Evolutionary conservation across 2,113 vertebrate species (phyloP).

Genomic region (Gymnorhina tibicen): DNA sequence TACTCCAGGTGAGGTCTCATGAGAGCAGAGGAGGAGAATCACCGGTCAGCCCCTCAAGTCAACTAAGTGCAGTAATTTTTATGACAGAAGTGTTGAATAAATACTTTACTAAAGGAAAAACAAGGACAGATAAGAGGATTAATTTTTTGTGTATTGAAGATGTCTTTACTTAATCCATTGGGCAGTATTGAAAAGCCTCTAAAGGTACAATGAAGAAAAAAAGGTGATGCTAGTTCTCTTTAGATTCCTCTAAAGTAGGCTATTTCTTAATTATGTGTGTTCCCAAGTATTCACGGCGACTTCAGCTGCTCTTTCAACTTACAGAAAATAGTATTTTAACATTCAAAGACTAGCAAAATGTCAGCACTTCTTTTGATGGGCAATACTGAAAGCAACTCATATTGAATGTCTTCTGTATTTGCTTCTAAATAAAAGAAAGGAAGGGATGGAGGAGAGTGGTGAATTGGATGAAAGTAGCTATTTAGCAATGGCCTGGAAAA

Average conservation of each 20-base stretch:
- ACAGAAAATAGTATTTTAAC: not conserved
- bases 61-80: not conserved
- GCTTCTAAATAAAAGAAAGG: not conserved
- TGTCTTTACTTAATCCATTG: not conserved
- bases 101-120: not conserved
- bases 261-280: not conserved
- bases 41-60: fast-evolving
- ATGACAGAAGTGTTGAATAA: not conserved
- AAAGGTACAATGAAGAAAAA: not conserved
- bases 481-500: not conserved
- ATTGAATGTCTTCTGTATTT: constrained; percentile 19
- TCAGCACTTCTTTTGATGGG: not conserved
- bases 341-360: not conserved
- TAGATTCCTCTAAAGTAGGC: not conserved
- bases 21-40: not conserved
- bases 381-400: not conserved
- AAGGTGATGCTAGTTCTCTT: not conserved
- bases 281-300: not conserved
- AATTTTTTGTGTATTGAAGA: not conserved
- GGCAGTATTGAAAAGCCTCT: not conserved
- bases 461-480: not conserved
- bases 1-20: not conserved
- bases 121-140: not conserved
- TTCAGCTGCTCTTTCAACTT: not conserved
- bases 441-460: not conserved